A percentile compares a stretch with the other conserved stretches of the same genome.
These are phyloP conservation scores for Petroica traversi DNA, from an alignment of 2,113 vertebrate species.

Conservation along the genomic window DNA sequence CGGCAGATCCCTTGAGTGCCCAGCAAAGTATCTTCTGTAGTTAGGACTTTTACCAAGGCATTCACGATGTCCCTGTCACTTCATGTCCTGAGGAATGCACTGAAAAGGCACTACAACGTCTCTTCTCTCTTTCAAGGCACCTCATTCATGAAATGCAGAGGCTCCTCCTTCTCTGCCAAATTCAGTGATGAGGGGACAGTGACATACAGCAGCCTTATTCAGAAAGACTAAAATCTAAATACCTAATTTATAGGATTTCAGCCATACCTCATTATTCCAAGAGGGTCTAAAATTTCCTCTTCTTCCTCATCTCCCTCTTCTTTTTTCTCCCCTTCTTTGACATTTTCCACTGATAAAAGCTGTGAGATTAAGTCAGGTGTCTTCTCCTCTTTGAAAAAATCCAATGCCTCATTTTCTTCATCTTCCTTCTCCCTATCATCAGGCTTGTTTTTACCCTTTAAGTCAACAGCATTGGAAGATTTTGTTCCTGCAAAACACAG, in stretches of 20 bases:
- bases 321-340: not conserved
- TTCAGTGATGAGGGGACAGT: not conserved
- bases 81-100: not conserved
- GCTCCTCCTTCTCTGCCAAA: not conserved
- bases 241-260: not conserved
- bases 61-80: not conserved
- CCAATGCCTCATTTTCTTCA: conserved; percentile 59
- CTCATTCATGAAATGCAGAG: not conserved
- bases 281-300: conserved; percentile 79
- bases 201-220: not conserved
- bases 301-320: conserved; percentile 65
- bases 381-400: conserved; percentile 81
- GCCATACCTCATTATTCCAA: conserved; percentile 81
- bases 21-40: not conserved
- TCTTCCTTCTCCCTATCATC: conserved; percentile 45
- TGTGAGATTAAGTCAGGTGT: not conserved
- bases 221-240: not conserved
- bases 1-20: not conserved
- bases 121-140: not conserved
- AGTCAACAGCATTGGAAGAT: conserved; percentile 38
- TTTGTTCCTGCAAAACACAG: conserved; percentile 74
- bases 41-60: not conserved
- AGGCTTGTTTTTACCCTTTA: conserved; percentile 54
- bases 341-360: not conserved
- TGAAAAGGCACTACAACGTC: not conserved